Evolutionary conservation across 2,113 vertebrate genomes (phyloP), one percentile per base, ranked within the genome.

Genomic region (Ameiurus melas): DNA sequence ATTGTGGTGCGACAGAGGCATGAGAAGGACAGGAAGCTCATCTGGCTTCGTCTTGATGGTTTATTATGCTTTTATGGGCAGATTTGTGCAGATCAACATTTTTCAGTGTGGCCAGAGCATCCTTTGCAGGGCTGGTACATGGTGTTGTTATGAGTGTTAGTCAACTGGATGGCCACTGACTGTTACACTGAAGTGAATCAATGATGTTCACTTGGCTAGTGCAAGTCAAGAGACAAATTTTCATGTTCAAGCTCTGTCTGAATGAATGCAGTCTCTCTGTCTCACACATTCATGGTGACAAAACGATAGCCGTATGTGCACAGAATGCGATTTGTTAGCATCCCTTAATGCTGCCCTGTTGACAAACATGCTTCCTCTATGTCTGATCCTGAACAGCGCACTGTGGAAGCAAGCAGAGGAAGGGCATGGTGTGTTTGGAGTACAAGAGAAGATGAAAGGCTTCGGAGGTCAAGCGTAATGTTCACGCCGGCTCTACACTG

Each of bases 271-370:
- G 39, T 22, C 62, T 60, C 60, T 33, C 85, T 25, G 66, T 77
- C 81, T 89, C 68, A 78, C 84, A 70, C 47, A 57, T 66, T 82
- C 43, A 7, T 36, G 62, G 62, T 84, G 71, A 62, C 27, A 82
- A 84, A 73, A 57, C 22, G 39, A 66, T 51, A 62, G 89, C 39
- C 62, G 51, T 12, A 62, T 82, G 83, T 81, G 62, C 77, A 43
- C 57, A 68, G 77, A 89, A 89, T 89, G 83, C 55, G 90, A 89
- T 89, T 90, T 88, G 84, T 90, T 88, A 80, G 81, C 77, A 73
- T 87, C 47, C 85, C 87, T 89, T 58, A 64, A 62, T 83, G 87
- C 70, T 86, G 58, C 83, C 47, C 47, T 19, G 86, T 68, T 81
- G 87, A 53, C 85, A 78, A 57, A 57, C 89, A 17, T 84, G 39